Evolutionary conservation across 2,797 vertebrate genomes (phyloP).

Genomic region (Spheniscus humboldti): DNA sequence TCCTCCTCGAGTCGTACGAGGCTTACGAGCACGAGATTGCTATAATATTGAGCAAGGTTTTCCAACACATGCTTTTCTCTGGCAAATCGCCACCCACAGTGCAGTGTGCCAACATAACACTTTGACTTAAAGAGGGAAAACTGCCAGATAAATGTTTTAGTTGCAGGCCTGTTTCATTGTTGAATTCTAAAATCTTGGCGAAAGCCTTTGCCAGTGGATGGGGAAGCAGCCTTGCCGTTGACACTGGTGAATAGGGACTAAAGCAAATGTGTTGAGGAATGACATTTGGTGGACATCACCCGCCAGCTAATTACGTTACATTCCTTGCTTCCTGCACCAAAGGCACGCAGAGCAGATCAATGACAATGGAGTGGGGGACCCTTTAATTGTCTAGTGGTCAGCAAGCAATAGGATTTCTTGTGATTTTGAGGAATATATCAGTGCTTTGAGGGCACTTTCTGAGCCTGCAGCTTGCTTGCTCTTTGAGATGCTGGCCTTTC

Average conservation of each 20-base stretch:
- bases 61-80: constrained; percentile 77
- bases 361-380: not conserved
- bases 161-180: constrained; percentile 77
- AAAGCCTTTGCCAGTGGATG: constrained; percentile 72
- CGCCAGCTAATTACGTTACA: not conserved
- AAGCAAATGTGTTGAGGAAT: constrained; percentile 20
- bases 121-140: constrained; percentile 83
- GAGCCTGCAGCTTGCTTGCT: not conserved
- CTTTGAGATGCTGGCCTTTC: not conserved
- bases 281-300: constrained; percentile 36
- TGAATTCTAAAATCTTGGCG: constrained; percentile 73
- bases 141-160: constrained; percentile 82
- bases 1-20: constrained; percentile 52
- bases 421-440: not conserved
- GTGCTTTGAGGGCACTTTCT: not conserved
- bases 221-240: constrained; percentile 39
- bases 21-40: constrained; percentile 72
- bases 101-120: constrained; percentile 78
- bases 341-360: not conserved
- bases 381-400: not conserved
- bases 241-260: constrained; percentile 16
- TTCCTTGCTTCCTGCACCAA: not conserved
- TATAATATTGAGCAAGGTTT: constrained; percentile 74
- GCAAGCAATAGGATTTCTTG: not conserved
- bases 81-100: constrained; percentile 76